A percentile compares a stretch with the other conserved stretches of the same genome.
Evolutionary conservation across 2,797 vertebrate genomes (phyloP).

Genomic region (Artibeus jamaicensis): DNA sequence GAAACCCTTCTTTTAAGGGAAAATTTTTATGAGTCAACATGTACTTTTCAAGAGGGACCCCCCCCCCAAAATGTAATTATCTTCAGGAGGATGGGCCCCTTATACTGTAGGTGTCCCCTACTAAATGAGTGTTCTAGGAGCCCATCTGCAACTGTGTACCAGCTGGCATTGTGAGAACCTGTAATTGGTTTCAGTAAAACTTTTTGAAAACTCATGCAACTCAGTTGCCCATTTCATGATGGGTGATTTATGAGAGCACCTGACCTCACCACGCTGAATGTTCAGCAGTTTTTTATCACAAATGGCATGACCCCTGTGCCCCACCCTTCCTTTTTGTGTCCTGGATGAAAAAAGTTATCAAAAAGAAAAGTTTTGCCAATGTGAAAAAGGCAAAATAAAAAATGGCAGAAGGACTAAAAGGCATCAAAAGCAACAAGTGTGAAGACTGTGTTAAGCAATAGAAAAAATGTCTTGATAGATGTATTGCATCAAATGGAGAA

Average conservation of each 20-base stretch:
- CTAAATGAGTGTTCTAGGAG: background rate
- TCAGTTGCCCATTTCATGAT: background rate
- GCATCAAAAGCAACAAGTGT: background rate
- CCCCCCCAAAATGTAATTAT: background rate
- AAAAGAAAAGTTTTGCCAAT: background rate
- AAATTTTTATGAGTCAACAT: background rate
- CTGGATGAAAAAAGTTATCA: background rate
- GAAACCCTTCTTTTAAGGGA: background rate
- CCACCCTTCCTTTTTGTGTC: background rate
- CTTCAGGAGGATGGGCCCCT: background rate
- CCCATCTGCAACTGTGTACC: background rate
- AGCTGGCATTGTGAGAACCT: background rate
- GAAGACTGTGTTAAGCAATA: background rate
- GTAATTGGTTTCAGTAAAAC: background rate
- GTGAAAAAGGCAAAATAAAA: background rate
- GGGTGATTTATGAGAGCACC: background rate
- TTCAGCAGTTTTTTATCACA: background rate
- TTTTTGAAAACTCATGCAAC: background rate
- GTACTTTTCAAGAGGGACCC: background rate
- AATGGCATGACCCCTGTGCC: background rate
- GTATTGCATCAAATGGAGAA: background rate
- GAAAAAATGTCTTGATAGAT: background rate
- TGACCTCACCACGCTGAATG: background rate
- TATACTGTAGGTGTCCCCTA: background rate
- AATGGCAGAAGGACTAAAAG: background rate